Conservation (phyloP, 2,888 invertebrate genomes). For the Ellobium chinense region DNA sequence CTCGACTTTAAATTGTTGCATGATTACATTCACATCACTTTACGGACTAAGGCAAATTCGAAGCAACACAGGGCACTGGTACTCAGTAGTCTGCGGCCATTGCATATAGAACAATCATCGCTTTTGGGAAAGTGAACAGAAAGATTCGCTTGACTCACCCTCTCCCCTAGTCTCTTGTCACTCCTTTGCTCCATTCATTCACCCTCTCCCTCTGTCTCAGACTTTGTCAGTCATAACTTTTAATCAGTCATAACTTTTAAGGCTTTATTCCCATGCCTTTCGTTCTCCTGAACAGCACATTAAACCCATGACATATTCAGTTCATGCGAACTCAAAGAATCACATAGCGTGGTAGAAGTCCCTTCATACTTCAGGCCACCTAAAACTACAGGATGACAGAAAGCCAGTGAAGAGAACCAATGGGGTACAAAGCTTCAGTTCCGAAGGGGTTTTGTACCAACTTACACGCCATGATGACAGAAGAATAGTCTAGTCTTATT, state of each 20-base stretch:
- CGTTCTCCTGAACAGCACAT: background rate
- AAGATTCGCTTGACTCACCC: background rate
- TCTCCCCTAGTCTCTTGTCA: background rate
- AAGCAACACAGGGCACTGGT: no score
- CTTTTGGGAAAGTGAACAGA: background rate
- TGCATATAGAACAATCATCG: background rate
- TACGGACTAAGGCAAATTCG: no score
- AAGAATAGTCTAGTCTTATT: no score
- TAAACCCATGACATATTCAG: background rate
- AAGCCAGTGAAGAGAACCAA: no score
- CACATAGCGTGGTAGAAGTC: background rate
- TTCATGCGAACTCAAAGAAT: background rate
- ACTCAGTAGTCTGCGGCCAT: no score
- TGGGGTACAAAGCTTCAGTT: no score
- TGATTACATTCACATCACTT: no score
- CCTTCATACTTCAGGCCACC: no score
- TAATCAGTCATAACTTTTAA: background rate
- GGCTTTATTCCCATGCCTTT: background rate
- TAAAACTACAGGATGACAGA: no score
- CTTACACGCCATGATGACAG: no score
- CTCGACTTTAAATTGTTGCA: no score
- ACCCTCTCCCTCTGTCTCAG: background rate
- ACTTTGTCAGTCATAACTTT: background rate
- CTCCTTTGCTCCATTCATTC: background rate
- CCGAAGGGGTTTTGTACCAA: no score